Conservation (phyloP, 2,113 vertebrate genomes). For the Cathartes aura region DNA sequence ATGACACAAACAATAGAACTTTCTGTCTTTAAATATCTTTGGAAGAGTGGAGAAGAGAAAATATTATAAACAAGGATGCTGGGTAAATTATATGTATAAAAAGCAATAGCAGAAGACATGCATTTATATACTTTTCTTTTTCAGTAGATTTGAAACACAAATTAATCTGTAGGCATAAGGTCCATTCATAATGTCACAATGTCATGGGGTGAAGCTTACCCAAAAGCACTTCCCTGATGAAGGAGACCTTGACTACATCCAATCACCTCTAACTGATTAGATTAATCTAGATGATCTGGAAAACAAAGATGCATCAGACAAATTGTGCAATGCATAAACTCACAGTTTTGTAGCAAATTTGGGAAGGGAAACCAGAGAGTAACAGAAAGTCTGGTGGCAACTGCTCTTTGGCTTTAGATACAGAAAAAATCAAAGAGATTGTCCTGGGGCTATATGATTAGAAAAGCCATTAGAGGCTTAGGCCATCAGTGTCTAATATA, state of each 20-base stretch:
- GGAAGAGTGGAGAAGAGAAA: not conserved
- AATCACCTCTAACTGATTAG: not conserved
- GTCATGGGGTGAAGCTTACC: not conserved
- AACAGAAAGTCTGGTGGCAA: not conserved
- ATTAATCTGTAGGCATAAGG: not conserved
- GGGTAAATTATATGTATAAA: not conserved
- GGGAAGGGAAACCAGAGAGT: not conserved
- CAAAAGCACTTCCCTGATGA: not conserved
- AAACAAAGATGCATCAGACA: not conserved
- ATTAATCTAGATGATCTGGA: not conserved
- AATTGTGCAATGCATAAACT: not conserved
- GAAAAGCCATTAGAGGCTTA: not conserved
- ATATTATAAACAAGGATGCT: not conserved
- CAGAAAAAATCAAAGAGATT: not conserved
- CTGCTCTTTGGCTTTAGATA: not conserved
- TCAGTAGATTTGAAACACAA: not conserved
- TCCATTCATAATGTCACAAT: not conserved
- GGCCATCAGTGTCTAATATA: accelerated
- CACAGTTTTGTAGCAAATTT: not conserved
- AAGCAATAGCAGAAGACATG: not conserved
- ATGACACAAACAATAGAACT: not conserved
- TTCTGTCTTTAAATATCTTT: not conserved
- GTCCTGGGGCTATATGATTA: not conserved
- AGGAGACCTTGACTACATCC: not conserved
- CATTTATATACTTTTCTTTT: not conserved